Base-by-base conservation (phyloP, 2,113 vertebrate genomes). In the Galeopterus variegatus region DNA sequence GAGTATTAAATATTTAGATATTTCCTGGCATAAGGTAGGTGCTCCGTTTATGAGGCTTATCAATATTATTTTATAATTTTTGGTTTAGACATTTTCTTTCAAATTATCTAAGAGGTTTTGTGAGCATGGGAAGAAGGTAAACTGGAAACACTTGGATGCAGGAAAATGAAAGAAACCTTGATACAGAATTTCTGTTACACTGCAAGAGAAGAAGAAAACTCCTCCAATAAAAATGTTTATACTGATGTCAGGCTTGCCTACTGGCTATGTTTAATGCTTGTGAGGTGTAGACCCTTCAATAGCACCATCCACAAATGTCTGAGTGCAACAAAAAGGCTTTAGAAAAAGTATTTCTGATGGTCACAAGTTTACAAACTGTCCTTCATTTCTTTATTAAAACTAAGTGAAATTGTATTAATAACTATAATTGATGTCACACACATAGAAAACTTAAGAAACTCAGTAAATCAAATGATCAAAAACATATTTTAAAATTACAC, bases 351-450 rank as follows among this genome's bases (percentile, higher is more conserved):
- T 65, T 91, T 95, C 73, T 85, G 79, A 81, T 56, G 79, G 31
- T 62, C 54, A 65, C 11, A 76, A 56, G 24, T 54, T 80, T 31
- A 58, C 14, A 77, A 75, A 65, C 23, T 80, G 8, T 45, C 41
- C 58, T 76, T 85, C 31, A 56, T 89, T 94, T 83, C 45, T 90
- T 95, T 75, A 45, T 92, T 48, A 93, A 73, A 96, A 76, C 77
- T 80, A 67, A 87, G 8, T 41, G 41, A 41, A 41, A 26, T 11
- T 23, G 8, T 90, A 54, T 31, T 93, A 41, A 33, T 91, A 81
- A 72, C 11, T 31, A 5, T 92, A 48, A 87, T 60, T 88, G 86
- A n/a, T 88, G 81, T 33, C 11, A 48, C 36, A 87, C 4, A 70
- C 21, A 69, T 28, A 77, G 15, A 15, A 48, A 48, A 64, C 6